Conservation (phyloP, 2,797 vertebrate species). For the Oryzias dopingdopingensis region DNA sequence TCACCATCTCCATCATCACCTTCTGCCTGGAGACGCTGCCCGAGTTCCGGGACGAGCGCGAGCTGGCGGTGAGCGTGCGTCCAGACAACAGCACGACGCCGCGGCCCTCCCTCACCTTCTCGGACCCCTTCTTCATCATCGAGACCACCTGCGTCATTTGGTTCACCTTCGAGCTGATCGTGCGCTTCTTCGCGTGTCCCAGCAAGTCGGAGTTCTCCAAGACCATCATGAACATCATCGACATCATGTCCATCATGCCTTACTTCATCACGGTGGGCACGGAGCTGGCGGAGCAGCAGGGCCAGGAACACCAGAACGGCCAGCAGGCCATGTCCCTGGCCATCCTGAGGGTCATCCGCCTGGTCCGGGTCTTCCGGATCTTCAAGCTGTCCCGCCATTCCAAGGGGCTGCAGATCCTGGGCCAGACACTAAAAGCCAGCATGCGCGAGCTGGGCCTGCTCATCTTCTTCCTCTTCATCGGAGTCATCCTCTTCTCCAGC, state of each 20-base stretch:
- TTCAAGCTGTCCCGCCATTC: constrained; percentile 81
- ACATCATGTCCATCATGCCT: constrained; percentile 93
- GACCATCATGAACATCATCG: constrained; percentile 92
- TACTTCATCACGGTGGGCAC: constrained; percentile 97
- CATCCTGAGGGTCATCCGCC: constrained; percentile 92
- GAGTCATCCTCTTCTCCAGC: constrained; percentile 96
- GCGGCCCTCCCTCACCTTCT: constrained; percentile 80
- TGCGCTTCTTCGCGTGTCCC: constrained; percentile 91
- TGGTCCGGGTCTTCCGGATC: constrained; percentile 95
- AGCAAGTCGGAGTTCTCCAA: constrained; percentile 89
- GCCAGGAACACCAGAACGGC: constrained; percentile 81
- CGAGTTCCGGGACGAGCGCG: constrained; percentile 91
- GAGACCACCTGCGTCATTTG: constrained; percentile 97
- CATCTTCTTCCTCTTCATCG: constrained; percentile 98
- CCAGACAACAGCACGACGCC: constrained; percentile 73
- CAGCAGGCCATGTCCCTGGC: constrained; percentile 97
- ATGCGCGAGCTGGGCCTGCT: constrained; percentile 92
- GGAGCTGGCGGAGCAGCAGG: constrained; percentile 88
- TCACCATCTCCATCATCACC: constrained; percentile 95
- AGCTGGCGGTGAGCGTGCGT: constrained; percentile 75
- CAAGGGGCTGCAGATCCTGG: too few relatives aligned
- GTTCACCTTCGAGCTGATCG: constrained; percentile 95
- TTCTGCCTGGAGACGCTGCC: constrained; percentile 97
- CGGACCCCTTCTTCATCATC: constrained; percentile 93
- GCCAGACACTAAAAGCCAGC: too few relatives aligned